These are phyloP conservation scores for Elephantulus edwardii DNA, from an alignment of 2,113 vertebrate species.

Conservation along the genomic window DNA sequence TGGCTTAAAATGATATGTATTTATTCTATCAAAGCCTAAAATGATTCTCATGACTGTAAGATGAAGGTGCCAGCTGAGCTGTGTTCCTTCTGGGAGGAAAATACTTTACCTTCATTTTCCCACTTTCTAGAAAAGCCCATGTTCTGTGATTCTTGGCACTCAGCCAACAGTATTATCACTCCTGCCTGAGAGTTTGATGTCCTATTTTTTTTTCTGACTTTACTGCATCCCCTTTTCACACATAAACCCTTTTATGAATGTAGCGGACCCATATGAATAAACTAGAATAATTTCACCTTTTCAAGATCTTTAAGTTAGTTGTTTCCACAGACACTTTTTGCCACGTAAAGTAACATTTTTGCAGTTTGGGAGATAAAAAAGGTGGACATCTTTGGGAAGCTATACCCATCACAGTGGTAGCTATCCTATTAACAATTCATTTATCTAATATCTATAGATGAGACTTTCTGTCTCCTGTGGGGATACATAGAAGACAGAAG, in stretches of 20 bases:
- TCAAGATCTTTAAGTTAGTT: not conserved
- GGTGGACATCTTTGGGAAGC: not conserved
- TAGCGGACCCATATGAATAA: not conserved
- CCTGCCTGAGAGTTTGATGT: not conserved
- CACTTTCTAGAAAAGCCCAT: not conserved
- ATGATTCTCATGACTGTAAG: not conserved
- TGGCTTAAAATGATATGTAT: not conserved
- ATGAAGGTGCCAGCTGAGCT: not conserved
- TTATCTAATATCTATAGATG: not conserved
- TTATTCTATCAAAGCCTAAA: not conserved
- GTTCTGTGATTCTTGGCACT: not conserved
- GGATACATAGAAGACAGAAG: not conserved
- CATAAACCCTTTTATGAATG: not conserved
- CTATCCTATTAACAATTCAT: not conserved
- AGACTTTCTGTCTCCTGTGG: not conserved
- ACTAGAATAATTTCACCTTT: not conserved
- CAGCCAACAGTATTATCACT: not conserved
- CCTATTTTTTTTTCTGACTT: not conserved
- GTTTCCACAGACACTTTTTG: not conserved
- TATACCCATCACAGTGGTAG: not conserved
- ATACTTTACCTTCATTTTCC: not conserved
- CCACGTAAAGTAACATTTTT: not conserved
- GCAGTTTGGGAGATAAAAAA: not conserved
- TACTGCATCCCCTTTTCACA: not conserved
- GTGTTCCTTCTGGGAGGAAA: not conserved